Evolutionary conservation across 1,140 invertebrate genomes (phyloP).

Genomic region (Drosophila kepulauana): DNA sequence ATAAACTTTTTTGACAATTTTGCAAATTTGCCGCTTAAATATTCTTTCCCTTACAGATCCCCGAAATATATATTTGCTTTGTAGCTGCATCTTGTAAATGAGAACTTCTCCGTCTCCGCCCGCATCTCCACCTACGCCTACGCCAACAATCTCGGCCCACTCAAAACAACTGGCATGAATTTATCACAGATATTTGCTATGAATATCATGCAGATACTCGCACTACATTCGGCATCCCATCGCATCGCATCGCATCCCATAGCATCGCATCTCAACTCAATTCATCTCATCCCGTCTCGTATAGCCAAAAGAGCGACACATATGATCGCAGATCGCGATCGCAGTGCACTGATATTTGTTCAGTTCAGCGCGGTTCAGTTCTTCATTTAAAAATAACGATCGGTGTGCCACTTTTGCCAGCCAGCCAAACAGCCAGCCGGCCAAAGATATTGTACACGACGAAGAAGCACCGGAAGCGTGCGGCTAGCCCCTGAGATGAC

Average conservation of each 20-base stretch:
- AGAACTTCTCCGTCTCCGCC: neutral
- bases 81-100: neutral
- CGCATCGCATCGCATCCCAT: too few relatives aligned
- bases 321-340: constrained; percentile 42
- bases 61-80: neutral
- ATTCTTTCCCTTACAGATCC: neutral
- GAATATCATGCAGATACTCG: constrained; percentile 28
- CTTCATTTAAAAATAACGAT: constrained; percentile 77
- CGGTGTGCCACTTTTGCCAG: constrained; percentile 75
- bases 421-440: constrained; percentile 12
- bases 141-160: neutral
- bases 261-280: too few relatives aligned
- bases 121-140: too few relatives aligned
- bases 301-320: constrained; percentile 48
- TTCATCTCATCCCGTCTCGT: constrained; percentile 9
- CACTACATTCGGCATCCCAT: constrained; percentile 6
- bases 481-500: constrained; percentile 58
- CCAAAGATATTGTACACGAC: neutral
- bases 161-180: constrained; percentile 37
- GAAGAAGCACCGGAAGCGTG: constrained; percentile 65
- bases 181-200: constrained; percentile 34
- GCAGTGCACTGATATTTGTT: constrained; percentile 62
- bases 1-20: too few relatives aligned
- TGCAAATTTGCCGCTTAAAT: too few relatives aligned
- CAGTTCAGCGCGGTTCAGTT: constrained; percentile 36